phyloP scores from a whole-genome alignment of 2,113 vertebrate genomes.

The Lynx canadensis region DNA sequence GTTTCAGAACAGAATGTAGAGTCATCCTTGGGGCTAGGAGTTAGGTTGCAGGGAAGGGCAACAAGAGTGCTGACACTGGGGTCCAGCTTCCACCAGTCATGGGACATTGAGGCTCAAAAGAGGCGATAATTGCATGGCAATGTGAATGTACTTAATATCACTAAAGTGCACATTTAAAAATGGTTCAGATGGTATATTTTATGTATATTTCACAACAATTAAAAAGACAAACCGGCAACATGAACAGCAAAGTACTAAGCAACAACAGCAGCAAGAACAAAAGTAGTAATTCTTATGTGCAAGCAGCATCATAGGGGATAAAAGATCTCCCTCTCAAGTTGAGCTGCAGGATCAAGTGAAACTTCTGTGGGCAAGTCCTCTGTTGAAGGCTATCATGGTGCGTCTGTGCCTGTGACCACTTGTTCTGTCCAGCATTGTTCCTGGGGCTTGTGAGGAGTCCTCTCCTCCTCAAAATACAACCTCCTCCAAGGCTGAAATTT shows the following conservation, averaged over 20 bases:
- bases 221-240: not conserved
- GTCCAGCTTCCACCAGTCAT: not conserved
- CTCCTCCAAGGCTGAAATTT: not conserved
- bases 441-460: not conserved
- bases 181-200: not conserved
- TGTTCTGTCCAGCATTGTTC: not conserved
- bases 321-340: not conserved
- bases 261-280: not conserved
- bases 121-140: not conserved
- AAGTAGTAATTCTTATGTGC: not conserved
- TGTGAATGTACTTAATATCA: not conserved
- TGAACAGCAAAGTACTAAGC: not conserved
- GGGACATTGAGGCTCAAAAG: not conserved
- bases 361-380: too few species aligned
- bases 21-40: too few species aligned
- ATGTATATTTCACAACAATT: not conserved
- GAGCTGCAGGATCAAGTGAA: not conserved
- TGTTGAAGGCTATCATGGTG: not conserved
- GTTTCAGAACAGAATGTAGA: not conserved
- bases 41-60: accelerated
- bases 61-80: not conserved
- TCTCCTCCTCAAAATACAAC: not conserved
- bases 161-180: not conserved
- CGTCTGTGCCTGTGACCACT: not conserved
- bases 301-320: not conserved